These are phyloP conservation scores for Thalassaphorura encarpata DNA, from an alignment of 1,140 invertebrate genomes.

Conservation along the genomic window DNA sequence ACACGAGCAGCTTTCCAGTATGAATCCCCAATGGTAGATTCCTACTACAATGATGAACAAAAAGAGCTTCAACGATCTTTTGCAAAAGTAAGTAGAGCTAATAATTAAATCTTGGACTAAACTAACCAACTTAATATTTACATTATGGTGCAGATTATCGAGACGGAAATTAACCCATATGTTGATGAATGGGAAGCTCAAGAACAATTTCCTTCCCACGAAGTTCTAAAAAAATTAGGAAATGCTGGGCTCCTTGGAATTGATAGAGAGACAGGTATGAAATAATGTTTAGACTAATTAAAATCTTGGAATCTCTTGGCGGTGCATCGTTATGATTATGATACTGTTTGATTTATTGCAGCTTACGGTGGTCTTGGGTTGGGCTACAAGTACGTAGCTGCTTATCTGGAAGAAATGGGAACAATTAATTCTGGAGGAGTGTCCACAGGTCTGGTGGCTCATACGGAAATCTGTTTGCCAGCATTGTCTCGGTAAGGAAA, in stretches of 20 bases:
- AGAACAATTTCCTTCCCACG: slow-evolving; percentile 44
- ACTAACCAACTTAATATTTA: too few species aligned
- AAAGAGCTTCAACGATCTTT: slow-evolving; percentile 22
- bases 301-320: too few species aligned
- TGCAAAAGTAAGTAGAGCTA: slow-evolving; percentile 16
- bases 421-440: slow-evolving; percentile 43
- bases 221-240: slow-evolving; percentile 48
- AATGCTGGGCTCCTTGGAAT: slow-evolving; percentile 48
- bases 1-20: too few species aligned
- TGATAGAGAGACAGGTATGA: slow-evolving; percentile 40
- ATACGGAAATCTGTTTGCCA: slow-evolving; percentile 20
- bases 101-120: slow-evolving; percentile 2
- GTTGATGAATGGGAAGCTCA: slow-evolving; percentile 49
- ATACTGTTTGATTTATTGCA: slow-evolving; percentile 34
- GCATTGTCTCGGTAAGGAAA: slow-evolving; percentile 29
- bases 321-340: too few species aligned
- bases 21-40: slow-evolving; percentile 16
- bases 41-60: slow-evolving; percentile 28
- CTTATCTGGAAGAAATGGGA: slow-evolving; percentile 47
- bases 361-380: slow-evolving; percentile 51
- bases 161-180: slow-evolving; percentile 49
- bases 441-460: slow-evolving; percentile 49
- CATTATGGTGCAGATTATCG: slow-evolving; percentile 39
- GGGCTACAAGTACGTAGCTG: slow-evolving; percentile 48
- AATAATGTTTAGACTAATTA: neutral